phyloP scores from a whole-genome alignment of 2,888 invertebrate species.

The Epirrhoe tristata region DNA sequence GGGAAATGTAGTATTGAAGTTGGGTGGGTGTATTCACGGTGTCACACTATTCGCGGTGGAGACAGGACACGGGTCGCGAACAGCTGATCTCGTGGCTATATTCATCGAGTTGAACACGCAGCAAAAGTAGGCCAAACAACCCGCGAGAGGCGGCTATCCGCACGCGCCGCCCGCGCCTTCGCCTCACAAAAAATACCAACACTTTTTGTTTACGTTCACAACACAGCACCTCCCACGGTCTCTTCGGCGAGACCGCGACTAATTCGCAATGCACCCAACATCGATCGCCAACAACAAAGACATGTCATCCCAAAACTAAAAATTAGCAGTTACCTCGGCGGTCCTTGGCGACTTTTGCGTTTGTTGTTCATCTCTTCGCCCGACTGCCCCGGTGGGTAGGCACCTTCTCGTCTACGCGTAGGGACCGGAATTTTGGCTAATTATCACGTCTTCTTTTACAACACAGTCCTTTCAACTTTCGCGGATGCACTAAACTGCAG shows the following conservation, averaged over 20 bases:
- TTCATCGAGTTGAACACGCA: constrained; percentile 77
- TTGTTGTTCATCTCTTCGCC: constrained; percentile 91
- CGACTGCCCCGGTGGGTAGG: constrained; percentile 89
- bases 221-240: constrained; percentile 58
- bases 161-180: constrained; percentile 61
- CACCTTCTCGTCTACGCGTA: constrained; percentile 92
- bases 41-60: constrained; percentile 54
- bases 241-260: constrained; percentile 71
- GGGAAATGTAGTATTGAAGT: constrained; percentile 24
- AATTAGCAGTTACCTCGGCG: constrained; percentile 87
- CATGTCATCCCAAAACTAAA: constrained; percentile 76
- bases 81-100: constrained; percentile 83
- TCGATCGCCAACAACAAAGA: constrained; percentile 76
- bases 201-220: constrained; percentile 75
- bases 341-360: constrained; percentile 93
- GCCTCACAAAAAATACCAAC: constrained; percentile 55
- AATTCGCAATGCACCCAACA: constrained; percentile 66
- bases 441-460: constrained; percentile 84
- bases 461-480: constrained; percentile 86
- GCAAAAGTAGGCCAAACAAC: constrained; percentile 83
- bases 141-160: constrained; percentile 67
- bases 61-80: constrained; percentile 61
- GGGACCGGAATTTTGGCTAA: constrained; percentile 94
- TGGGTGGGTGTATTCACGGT: constrained; percentile 43
- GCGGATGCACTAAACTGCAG: constrained; percentile 86